Evolutionary conservation across 2,113 vertebrate species (phyloP).

Genomic region (Myrmecophaga tridactyla): DNA sequence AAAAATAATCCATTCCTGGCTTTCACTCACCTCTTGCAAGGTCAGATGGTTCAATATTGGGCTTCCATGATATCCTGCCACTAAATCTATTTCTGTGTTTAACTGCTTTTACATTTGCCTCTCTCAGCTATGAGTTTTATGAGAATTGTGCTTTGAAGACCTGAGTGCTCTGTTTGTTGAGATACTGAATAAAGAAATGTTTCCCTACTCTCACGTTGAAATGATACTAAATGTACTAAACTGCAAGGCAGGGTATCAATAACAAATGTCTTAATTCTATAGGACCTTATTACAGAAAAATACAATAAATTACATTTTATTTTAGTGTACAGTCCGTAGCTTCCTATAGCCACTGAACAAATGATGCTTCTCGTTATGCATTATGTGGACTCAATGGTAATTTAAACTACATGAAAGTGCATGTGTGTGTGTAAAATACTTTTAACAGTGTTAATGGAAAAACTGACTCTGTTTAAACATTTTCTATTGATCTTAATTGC

Average conservation of each 20-base stretch:
- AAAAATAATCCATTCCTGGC: not conserved
- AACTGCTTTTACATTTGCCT: rapidly evolving
- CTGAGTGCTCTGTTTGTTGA: not conserved
- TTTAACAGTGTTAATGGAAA: not conserved
- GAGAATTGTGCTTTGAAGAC: not conserved
- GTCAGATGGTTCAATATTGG: not conserved
- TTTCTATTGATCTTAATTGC: not conserved
- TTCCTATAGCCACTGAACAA: not conserved
- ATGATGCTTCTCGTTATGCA: too few relatives aligned
- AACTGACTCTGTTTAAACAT: not conserved
- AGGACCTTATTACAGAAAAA: not conserved
- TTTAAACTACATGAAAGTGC: not conserved
- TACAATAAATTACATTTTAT: not conserved
- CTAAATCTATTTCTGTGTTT: not conserved
- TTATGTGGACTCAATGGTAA: not conserved
- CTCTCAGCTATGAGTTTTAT: not conserved
- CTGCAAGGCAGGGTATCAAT: not conserved
- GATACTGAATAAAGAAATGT: not conserved
- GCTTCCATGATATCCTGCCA: not conserved
- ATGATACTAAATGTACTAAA: not conserved
- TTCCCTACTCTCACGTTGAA: not conserved
- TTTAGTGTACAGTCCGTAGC: not conserved
- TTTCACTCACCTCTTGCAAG: rapidly evolving
- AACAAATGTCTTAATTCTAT: not conserved
- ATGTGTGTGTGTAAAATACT: not conserved